phyloP scores from a whole-genome alignment of 2,888 invertebrate species.

The Neelides folsomi region DNA sequence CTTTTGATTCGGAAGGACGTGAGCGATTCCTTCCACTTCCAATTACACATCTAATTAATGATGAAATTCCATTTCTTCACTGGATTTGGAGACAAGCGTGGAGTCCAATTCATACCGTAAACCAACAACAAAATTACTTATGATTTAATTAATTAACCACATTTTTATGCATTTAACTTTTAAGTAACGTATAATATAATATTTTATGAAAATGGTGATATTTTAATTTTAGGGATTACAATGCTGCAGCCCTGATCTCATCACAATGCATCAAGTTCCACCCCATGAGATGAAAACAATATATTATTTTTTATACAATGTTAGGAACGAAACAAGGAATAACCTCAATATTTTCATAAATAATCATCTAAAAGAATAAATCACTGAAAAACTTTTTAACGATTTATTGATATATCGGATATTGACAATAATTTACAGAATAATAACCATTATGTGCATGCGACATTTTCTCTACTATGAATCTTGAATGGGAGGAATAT shows the following conservation, averaged over 20 bases:
- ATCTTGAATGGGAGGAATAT: no score
- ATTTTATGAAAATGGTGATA: no score
- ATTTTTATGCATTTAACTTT: no score
- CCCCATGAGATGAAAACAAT: conserved; percentile 18
- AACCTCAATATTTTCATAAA: not conserved
- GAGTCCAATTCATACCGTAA: conserved; percentile 24
- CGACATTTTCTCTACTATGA: no score
- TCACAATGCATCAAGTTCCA: conserved; percentile 24
- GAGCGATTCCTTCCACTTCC: conserved; percentile 26
- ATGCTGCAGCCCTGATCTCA: conserved; percentile 23
- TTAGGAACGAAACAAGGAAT: not conserved
- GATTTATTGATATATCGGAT: no score
- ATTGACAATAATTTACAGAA: no score
- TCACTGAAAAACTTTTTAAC: no score
- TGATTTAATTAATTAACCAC: no score
- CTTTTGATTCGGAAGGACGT: conserved; percentile 14
- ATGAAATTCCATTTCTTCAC: conserved; percentile 21
- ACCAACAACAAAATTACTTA: no score
- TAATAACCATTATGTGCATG: no score
- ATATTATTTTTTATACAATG: conserved; percentile 17
- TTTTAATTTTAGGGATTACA: conserved; percentile 15
- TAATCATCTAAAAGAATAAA: no score
- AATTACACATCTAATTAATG: conserved; percentile 15
- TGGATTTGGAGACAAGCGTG: conserved; percentile 30
- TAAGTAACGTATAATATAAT: no score